Conservation (phyloP, 2,888 invertebrate species). For the Gisinianus flammeolus region DNA sequence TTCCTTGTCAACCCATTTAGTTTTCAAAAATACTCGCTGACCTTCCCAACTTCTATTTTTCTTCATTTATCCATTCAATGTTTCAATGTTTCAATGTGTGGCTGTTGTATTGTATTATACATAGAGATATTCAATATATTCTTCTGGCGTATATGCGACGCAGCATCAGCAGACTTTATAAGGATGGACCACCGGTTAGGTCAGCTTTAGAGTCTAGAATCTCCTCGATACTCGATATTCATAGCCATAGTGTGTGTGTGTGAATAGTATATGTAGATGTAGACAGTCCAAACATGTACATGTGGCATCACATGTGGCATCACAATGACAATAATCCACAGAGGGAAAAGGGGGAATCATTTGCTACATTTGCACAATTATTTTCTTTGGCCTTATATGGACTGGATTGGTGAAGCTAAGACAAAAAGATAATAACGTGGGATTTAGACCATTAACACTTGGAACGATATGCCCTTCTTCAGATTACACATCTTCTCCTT, state of each 20-base stretch:
- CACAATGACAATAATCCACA: no score
- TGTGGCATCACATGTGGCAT: no score
- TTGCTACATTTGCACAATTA: no score
- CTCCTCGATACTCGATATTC: no score
- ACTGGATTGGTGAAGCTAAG: background rate
- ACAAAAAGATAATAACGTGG: slow-evolving; percentile 35
- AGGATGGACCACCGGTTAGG: background rate
- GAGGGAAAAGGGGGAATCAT: no score
- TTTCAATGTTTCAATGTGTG: no score
- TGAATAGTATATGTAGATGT: no score
- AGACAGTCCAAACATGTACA: no score
- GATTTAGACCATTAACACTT: slow-evolving; percentile 37
- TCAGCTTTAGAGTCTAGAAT: background rate
- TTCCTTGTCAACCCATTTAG: slow-evolving; percentile 34
- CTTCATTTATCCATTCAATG: slow-evolving; percentile 28
- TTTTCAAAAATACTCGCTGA: slow-evolving; percentile 24
- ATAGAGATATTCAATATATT: background rate
- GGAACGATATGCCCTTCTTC: slow-evolving; percentile 1
- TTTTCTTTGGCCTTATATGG: background rate
- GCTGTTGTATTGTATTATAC: no score
- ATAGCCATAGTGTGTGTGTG: no score
- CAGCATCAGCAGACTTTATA: no score
- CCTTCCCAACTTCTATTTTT: slow-evolving; percentile 34
- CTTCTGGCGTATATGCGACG: background rate
- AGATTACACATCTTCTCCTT: background rate